phyloP scores from a whole-genome alignment of 1,140 invertebrate genomes.

The Leptinotarsa undecemlineata region DNA sequence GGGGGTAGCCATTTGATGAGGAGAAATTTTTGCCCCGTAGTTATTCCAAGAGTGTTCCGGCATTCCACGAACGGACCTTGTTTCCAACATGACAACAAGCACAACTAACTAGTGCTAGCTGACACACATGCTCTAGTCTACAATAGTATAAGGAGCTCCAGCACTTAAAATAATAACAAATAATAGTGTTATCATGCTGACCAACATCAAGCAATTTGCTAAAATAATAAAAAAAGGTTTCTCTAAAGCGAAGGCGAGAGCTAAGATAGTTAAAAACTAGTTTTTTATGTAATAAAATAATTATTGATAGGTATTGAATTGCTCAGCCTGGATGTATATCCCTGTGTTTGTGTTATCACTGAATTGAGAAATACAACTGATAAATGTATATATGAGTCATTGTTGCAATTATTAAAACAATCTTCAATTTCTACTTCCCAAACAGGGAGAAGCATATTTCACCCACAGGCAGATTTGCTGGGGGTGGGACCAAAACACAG shows the following conservation, averaged over 20 bases:
- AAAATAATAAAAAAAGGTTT: slow-evolving; percentile 10
- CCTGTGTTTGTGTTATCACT: neutral
- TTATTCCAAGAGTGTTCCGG: slow-evolving; percentile 56
- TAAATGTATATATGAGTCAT: neutral
- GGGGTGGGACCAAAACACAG: slow-evolving; percentile 49
- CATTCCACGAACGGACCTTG: slow-evolving; percentile 55
- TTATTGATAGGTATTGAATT: neutral
- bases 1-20: slow-evolving; percentile 58
- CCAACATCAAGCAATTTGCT: neutral
- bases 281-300: neutral
- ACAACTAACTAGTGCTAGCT: slow-evolving; percentile 51
- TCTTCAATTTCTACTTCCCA: neutral
- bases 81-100: slow-evolving; percentile 59
- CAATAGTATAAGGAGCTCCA: slow-evolving; percentile 38
- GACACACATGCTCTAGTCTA: slow-evolving; percentile 56
- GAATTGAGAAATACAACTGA: neutral
- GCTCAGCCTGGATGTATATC: neutral
- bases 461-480: slow-evolving; percentile 36
- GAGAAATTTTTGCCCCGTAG: slow-evolving; percentile 53
- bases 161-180: slow-evolving; percentile 33
- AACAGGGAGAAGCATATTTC: slow-evolving; percentile 24
- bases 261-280: neutral
- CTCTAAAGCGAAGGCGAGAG: slow-evolving; percentile 11
- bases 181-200: slow-evolving; percentile 22
- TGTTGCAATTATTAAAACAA: slow-evolving; percentile 16